Evolutionary conservation across 2,888 invertebrate species (phyloP).

Genomic region (Lydus trimaculatus): DNA sequence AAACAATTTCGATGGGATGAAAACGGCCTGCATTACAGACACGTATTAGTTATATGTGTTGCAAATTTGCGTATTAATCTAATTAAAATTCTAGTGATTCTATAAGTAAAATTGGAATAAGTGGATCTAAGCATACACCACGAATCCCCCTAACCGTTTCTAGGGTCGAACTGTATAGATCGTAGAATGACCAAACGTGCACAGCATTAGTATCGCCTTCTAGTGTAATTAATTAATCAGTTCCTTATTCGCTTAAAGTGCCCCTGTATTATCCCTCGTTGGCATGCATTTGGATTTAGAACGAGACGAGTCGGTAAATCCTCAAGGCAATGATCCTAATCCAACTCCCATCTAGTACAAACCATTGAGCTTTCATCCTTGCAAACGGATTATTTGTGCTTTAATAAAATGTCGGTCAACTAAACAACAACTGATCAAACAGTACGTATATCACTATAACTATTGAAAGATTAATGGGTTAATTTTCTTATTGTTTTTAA

Average conservation of each 20-base stretch:
- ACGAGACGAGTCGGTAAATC: constrained; percentile 23
- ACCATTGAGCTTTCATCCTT: constrained; percentile 14
- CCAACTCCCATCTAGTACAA: constrained; percentile 7
- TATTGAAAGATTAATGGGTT: neutral
- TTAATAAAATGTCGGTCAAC: neutral
- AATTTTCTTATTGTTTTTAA: neutral
- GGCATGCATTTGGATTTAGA: constrained; percentile 32
- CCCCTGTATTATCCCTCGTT: constrained; percentile 33
- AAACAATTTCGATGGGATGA: no score
- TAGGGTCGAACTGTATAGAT: constrained; percentile 22
- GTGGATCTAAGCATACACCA: constrained; percentile 13
- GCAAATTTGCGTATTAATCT: neutral
- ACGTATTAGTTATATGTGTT: neutral
- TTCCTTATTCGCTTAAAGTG: constrained; percentile 33
- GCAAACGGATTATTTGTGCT: constrained; percentile 12
- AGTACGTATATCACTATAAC: neutral
- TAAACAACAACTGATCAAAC: neutral
- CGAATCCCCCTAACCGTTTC: neutral
- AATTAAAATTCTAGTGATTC: constrained; percentile 10
- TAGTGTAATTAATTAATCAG: constrained; percentile 34
- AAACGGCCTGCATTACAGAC: neutral
- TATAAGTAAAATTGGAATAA: neutral
- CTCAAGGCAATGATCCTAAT: constrained; percentile 29
- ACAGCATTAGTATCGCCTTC: constrained; percentile 27
- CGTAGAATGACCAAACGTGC: constrained; percentile 32